A percentile compares a stretch with the other conserved stretches of the same genome.
These are phyloP conservation scores for Sebastes steindachneri DNA, from an alignment of 2,797 vertebrate species.

Conservation along the genomic window DNA sequence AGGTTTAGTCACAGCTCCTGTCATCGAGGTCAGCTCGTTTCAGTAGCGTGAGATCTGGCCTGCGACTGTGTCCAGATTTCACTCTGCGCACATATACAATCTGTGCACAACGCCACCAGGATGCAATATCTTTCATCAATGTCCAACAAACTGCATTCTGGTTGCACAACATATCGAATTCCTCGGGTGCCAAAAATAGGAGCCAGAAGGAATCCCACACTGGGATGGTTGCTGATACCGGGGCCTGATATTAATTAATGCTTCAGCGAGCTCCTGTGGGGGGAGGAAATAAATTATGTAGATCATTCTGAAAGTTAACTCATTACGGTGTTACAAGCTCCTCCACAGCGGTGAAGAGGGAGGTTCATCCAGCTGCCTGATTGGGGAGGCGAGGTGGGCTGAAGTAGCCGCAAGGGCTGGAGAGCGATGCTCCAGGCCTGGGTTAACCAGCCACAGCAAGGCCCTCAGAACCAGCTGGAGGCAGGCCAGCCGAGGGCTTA, in stretches of 20 bases:
- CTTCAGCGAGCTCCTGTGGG: constrained; percentile 73
- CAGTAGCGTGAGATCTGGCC: constrained; percentile 21
- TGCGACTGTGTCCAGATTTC: constrained; percentile 36
- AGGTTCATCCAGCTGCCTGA: constrained; percentile 69
- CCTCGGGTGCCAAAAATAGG: constrained; percentile 70
- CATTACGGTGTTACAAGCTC: constrained; percentile 76
- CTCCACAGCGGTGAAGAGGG: constrained; percentile 65
- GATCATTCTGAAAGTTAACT: constrained; percentile 80
- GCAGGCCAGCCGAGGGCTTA: constrained; percentile 66
- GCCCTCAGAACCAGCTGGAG: constrained; percentile 69
- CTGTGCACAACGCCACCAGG: constrained; percentile 35
- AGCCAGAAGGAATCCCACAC: constrained; percentile 78
- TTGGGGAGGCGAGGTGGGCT: constrained; percentile 48
- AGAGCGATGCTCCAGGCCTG: constrained; percentile 57
- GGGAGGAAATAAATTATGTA: constrained; percentile 80
- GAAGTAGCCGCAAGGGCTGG: constrained; percentile 65
- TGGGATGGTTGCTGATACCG: constrained; percentile 74
- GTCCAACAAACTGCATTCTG: constrained; percentile 64
- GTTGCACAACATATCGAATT: constrained; percentile 74
- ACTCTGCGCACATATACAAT: constrained; percentile 14
- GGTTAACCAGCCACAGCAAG: constrained; percentile 62
- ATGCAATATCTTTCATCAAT: constrained; percentile 56
- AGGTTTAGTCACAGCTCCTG: constrained; percentile 31
- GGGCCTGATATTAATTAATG: constrained; percentile 82
- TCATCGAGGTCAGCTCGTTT: constrained; percentile 24